phyloP scores from a whole-genome alignment of 2,888 invertebrate species.

The Phyllotreta cruciferae region DNA sequence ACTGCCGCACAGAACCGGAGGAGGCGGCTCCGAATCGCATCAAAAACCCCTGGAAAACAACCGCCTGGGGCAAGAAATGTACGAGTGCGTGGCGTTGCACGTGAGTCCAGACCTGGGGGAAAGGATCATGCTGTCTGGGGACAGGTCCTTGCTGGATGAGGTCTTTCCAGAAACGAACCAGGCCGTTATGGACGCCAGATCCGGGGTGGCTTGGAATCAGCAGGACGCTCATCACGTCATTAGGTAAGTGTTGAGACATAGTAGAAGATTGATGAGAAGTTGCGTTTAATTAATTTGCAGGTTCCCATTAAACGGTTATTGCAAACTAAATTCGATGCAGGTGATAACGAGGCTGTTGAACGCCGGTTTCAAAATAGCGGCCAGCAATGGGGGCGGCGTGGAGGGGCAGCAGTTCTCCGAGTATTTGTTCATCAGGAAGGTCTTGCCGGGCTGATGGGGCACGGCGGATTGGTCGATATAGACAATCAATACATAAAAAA shows the following conservation, averaged over 20 bases:
- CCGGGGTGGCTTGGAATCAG: conserved; percentile 79
- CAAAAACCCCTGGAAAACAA: conserved; percentile 41
- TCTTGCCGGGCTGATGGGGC: conserved; percentile 55
- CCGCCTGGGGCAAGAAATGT: conserved; percentile 60
- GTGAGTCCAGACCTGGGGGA: conserved; percentile 83
- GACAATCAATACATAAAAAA: conserved; percentile 46
- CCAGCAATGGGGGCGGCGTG: conserved; percentile 86
- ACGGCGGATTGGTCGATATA: conserved; percentile 23
- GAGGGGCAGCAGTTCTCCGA: conserved; percentile 91
- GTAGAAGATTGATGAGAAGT: not conserved
- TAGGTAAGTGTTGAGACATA: conserved; percentile 63
- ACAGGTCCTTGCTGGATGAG: conserved; percentile 77
- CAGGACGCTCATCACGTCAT: conserved; percentile 84
- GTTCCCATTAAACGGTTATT: conserved; percentile 82
- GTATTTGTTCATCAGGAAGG: conserved; percentile 77
- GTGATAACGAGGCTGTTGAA: conserved; percentile 83
- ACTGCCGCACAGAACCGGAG: conserved; percentile 39
- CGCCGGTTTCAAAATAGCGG: conserved; percentile 78
- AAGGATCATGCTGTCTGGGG: conserved; percentile 82
- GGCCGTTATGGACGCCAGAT: conserved; percentile 79
- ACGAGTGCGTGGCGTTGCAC: conserved; percentile 82
- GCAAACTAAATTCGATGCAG: conserved; percentile 89
- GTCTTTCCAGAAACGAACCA: conserved; percentile 80
- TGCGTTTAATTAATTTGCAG: conserved; percentile 26
- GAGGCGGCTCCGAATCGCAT: conserved; percentile 44